Base-by-base conservation (phyloP, 2,888 invertebrate species). In the Trimorus sp. region DNA sequence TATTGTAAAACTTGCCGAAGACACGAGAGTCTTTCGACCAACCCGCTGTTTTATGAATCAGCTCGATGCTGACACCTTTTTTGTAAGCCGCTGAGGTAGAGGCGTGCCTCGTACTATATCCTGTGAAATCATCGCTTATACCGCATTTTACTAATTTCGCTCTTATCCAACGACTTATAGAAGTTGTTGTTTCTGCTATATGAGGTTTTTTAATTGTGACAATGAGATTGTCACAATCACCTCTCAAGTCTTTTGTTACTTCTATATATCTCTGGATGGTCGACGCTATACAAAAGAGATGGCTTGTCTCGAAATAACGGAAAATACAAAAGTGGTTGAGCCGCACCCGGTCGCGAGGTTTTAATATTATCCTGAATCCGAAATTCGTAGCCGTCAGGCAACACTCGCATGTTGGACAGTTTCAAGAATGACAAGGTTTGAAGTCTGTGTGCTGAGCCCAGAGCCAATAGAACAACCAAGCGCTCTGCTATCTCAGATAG, bases 391-490 rank as follows among this genome's bases (percentile, higher is more conserved):
- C 65, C 65, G n/a, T 63, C 7, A 7, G 54, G 11, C 0, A 75
- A 12, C 12, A 42, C 11, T 11, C 26, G 16, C 40, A 70, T 49
- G 56, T 42, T 11, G 7, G 16, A 12, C n/a, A 54, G 38, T 76
- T 48, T 68, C 37, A 84, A 82, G 7, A 81, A 9, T 1, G 79
- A 53, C 7, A 83, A 48, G 1, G 74, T 69, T 60, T 84, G 79
- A 8, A 79, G 58, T 12, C 80, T 79, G 26, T 84, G 82, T 0
- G 66, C 74, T 53, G 79, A 59, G 1, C 75, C 53, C 14, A 75
- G 7, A 3, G 75, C 68, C 9, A 75, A n/a, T 8, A 75, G 59
- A 11, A 53, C 53, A 5, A 53, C 54, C 2, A 68, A 16, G 14
- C 54, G 37, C 3, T 59, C 40, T 7, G 53, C 53, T 26, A 75